Conservation (phyloP, 92 coral and sea anemone genomes). For the Zoanthus sansibaricus region DNA sequence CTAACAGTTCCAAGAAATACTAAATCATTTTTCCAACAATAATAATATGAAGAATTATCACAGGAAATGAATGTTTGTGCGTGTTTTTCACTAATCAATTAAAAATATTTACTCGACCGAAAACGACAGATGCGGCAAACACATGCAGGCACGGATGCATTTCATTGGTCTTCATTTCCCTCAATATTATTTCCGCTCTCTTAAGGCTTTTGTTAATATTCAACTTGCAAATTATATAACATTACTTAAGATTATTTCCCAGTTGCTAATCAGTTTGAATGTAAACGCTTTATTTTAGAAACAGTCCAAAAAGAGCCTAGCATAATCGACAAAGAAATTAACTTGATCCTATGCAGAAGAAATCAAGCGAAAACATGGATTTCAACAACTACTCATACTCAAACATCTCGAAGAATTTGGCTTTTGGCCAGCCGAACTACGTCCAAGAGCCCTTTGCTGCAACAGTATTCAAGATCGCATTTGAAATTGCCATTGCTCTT, state of each 20-base stretch:
- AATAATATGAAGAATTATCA: too few species aligned
- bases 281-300: not conserved
- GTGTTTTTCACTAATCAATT: too few species aligned
- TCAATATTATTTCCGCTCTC: too few species aligned
- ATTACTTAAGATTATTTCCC: not conserved
- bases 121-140: too few species aligned
- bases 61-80: too few species aligned
- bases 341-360: not conserved
- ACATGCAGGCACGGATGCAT: too few species aligned
- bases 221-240: too few species aligned
- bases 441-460: constrained; percentile 50
- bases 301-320: not conserved
- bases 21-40: too few species aligned
- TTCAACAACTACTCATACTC: not conserved
- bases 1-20: too few species aligned
- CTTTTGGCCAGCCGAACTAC: constrained; percentile 13
- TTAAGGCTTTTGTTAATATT: too few species aligned
- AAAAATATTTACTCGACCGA: too few species aligned
- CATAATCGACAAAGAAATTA: not conserved
- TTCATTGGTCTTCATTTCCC: too few species aligned
- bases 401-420: not conserved
- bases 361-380: not conserved
- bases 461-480: constrained; percentile 56
- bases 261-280: not conserved
- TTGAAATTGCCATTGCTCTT: constrained; percentile 64